Percentiles rank a stretch among this genome's conserved stretches.
phyloP scores from a whole-genome alignment of 2,797 vertebrate genomes.

The Spatula versicolor region DNA sequence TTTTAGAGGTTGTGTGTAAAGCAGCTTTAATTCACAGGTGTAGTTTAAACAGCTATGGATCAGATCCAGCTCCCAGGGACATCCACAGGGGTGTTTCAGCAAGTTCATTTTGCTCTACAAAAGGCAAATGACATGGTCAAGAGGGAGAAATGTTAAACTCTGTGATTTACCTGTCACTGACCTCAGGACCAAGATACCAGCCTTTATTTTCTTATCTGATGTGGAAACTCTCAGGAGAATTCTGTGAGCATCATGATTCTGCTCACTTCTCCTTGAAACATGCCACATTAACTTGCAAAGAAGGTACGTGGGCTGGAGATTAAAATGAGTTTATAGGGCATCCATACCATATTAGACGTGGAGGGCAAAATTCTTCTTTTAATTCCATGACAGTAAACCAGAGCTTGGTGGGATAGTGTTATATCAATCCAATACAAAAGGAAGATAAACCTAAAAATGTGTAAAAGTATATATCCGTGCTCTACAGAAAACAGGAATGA shows the following conservation, averaged over 20 bases:
- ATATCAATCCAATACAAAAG: background rate
- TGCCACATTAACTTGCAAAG: constrained; percentile 59
- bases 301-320: constrained; percentile 35
- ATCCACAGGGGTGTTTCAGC: background rate
- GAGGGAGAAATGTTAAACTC: background rate
- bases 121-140: background rate
- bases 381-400: background rate
- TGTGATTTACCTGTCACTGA: constrained; percentile 21
- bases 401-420: background rate
- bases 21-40: constrained; percentile 51
- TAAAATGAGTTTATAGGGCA: constrained; percentile 31
- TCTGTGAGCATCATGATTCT: background rate
- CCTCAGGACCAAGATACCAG: background rate
- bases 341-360: background rate
- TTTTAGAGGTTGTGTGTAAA: constrained; percentile 46
- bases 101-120: background rate
- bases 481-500: background rate
- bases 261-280: constrained; percentile 54
- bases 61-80: constrained; percentile 28
- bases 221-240: constrained; percentile 30
- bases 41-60: constrained; percentile 40
- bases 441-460: background rate
- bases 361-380: constrained; percentile 19
- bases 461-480: background rate
- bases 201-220: constrained; percentile 50